Evolutionary conservation across 1,140 invertebrate genomes (phyloP), one percentile per base, ranked within the genome.

Genomic region (Physella acuta): DNA sequence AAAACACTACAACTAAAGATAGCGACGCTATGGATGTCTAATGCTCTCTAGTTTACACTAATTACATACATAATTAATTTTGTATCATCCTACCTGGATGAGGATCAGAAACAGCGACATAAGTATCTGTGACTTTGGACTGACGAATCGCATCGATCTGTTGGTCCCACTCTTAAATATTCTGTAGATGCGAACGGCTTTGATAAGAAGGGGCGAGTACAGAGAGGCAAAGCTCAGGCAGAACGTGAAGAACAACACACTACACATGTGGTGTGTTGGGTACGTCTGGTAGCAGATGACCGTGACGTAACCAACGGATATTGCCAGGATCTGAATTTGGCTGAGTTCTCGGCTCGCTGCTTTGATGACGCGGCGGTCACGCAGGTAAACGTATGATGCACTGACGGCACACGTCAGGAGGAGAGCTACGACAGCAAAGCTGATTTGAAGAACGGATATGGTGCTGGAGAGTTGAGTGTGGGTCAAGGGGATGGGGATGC

Each of bases 221-320:
- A 96, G 92, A 0, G 95, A 91, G 0, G 93, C 92, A 84, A 97
- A 97, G 78, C 93, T 94, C 78, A 96, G 92, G 3, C 94, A 93
- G 5, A 93, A 92, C 0, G 91, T 88, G 33, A 86, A 82, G 69
- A 84, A 82, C 67, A 85, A 85, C 2, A 85, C 65, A 34, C 82
- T 81, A 73, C 87, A 88, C 16, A 85, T 74, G 36, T 82, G 39
- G n/a, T 73, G 67, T 8, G 79, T 76, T 16, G 86, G 86, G 71
- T 90, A 88, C 16, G 94, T 82, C 3, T 95, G 90, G 11, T 96
- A 86, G 1, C 91, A 88, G 82, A 94, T 95, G 3, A 94, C 95
- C 66, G 95, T 90, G 52, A 90, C 88, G 85, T 95, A 97, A 85
- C 94, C 95, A 83, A 94, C 88, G 55, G 95, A 88, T 73, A 97